phyloP scores from a whole-genome alignment of 2,797 vertebrate genomes.

The Orestias chungarensis region DNA sequence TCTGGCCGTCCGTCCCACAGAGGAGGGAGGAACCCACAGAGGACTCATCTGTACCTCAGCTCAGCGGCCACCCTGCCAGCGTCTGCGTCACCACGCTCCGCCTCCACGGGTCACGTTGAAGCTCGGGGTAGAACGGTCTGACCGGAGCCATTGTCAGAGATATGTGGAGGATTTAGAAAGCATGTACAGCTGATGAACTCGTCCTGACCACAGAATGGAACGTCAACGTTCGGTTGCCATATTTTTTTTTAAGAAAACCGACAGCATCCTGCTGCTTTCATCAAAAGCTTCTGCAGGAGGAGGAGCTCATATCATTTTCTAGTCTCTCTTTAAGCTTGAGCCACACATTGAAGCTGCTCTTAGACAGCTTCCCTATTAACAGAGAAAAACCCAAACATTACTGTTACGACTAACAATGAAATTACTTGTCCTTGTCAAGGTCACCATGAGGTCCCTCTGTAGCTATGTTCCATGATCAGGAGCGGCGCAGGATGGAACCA shows the following conservation, averaged over 20 bases:
- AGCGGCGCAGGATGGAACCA: constrained; percentile 37
- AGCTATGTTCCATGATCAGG: constrained; percentile 47
- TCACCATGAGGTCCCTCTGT: constrained; percentile 61
- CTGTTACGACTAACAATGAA: neutral
- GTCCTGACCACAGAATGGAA: constrained; percentile 26
- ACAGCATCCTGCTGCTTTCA: constrained; percentile 39
- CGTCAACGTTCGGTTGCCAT: constrained; percentile 11
- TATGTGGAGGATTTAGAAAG: constrained; percentile 33
- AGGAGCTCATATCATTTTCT: neutral
- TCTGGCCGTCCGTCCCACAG: constrained; percentile 68
- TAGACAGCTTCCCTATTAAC: neutral
- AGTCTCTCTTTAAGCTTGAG: constrained; percentile 30
- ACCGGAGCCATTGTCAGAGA: constrained; percentile 23
- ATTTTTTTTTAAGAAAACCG: constrained; percentile 20
- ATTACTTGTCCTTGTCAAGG: constrained; percentile 73
- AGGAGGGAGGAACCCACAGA: constrained; percentile 57
- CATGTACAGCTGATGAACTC: constrained; percentile 25
- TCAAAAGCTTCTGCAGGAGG: constrained; percentile 14
- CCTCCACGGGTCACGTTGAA: constrained; percentile 63
- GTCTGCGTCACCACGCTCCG: constrained; percentile 68
- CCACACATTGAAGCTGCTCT: constrained; percentile 20
- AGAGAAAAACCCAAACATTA: constrained; percentile 16
- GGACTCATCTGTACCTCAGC: constrained; percentile 62
- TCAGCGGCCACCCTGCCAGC: constrained; percentile 48
- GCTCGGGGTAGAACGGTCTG: constrained; percentile 36